Conservation (phyloP, 2,113 vertebrate species). For the Cacatua alba region DNA sequence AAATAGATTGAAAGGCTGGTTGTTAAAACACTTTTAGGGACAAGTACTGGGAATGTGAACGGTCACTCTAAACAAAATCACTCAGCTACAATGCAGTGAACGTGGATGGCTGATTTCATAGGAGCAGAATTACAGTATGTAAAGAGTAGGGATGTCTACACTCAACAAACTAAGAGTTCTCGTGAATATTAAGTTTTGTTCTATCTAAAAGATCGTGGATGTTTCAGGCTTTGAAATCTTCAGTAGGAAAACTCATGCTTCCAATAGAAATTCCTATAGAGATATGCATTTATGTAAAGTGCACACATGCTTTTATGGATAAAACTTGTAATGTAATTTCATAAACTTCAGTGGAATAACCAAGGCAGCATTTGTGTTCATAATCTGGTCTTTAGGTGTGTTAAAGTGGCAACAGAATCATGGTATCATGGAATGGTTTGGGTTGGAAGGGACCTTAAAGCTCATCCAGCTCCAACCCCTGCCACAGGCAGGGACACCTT, state of each 20-base stretch:
- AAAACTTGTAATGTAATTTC: neutral
- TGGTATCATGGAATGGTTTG: neutral
- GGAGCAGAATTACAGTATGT: neutral
- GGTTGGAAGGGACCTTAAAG: neutral
- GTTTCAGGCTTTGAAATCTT: neutral
- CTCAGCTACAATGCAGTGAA: neutral
- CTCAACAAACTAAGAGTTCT: neutral
- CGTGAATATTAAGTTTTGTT: neutral
- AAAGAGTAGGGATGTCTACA: neutral
- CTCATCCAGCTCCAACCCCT: neutral
- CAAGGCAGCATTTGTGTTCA: accelerated
- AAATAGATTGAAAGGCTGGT: neutral
- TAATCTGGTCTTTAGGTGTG: neutral
- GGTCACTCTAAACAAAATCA: neutral
- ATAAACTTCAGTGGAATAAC: neutral
- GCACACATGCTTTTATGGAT: neutral
- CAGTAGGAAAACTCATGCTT: neutral
- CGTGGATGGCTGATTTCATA: neutral
- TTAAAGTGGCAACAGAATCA: neutral
- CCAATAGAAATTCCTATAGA: neutral
- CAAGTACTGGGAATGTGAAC: neutral
- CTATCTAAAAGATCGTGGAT: neutral
- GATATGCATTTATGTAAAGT: neutral
- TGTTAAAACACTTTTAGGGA: neutral
- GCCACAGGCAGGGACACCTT: neutral